A percentile compares a stretch with the other conserved stretches of the same genome.
phyloP scores from a whole-genome alignment of 2,888 invertebrate genomes.

The Anodontia alba region DNA sequence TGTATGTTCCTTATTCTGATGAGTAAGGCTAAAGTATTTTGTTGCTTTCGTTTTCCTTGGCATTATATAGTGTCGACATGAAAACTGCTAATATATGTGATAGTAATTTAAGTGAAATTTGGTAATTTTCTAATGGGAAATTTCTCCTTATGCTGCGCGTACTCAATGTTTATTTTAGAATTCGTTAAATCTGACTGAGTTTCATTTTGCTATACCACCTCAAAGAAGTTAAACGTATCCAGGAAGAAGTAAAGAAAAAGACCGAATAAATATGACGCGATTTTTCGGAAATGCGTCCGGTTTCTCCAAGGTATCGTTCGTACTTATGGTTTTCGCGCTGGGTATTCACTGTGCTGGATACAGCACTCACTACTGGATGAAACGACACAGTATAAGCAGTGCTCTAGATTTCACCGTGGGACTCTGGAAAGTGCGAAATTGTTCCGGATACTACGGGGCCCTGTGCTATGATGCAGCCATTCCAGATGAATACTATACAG shows the following conservation, averaged over 20 bases:
- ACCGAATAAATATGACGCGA: slow-evolving; percentile 16
- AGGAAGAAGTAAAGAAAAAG: neutral
- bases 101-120: too few relatives aligned
- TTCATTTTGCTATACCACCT: too few relatives aligned
- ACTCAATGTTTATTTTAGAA: too few relatives aligned
- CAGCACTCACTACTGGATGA: slow-evolving; percentile 53
- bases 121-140: too few relatives aligned
- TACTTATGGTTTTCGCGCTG: slow-evolving; percentile 33
- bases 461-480: slow-evolving; percentile 23
- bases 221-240: too few relatives aligned
- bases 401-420: slow-evolving; percentile 41
- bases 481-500: slow-evolving; percentile 35
- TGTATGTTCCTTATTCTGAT: too few relatives aligned
- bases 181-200: too few relatives aligned
- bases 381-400: slow-evolving; percentile 32
- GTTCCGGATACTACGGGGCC: slow-evolving; percentile 30
- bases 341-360: slow-evolving; percentile 44
- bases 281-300: slow-evolving; percentile 45
- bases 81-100: too few relatives aligned
- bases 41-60: too few relatives aligned
- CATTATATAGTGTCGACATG: too few relatives aligned
- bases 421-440: slow-evolving; percentile 53
- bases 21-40: too few relatives aligned
- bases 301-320: slow-evolving; percentile 38
- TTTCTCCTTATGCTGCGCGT: too few relatives aligned